These are phyloP conservation scores for Oikopleura vanhoeffeni DNA, from an alignment of 23 tunicate species.

Conservation along the genomic window DNA sequence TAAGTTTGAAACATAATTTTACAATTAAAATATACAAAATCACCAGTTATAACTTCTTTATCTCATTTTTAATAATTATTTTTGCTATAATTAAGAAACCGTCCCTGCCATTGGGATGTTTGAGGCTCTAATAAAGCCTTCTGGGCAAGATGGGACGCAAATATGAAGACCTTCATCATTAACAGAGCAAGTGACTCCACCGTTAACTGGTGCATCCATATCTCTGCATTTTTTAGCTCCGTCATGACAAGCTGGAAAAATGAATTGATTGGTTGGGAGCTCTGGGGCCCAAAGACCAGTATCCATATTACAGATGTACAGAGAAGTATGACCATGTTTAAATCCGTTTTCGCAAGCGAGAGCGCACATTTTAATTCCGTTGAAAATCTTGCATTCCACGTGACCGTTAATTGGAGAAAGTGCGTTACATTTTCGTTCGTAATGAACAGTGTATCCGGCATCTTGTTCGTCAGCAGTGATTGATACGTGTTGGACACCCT, in stretches of 20 bases:
- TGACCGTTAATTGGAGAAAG: background rate
- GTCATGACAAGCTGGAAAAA: background rate
- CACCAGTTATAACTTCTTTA: background rate
- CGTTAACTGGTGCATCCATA: constrained; percentile 52
- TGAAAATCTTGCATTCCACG: constrained; percentile 8
- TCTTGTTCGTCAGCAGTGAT: constrained; percentile 6
- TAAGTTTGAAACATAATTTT: no score
- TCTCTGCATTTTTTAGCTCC: constrained; percentile 30
- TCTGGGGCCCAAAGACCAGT: constrained; percentile 67
- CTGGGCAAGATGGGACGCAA: constrained; percentile 77
- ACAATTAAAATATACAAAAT: background rate
- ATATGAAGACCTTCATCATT: constrained; percentile 72
- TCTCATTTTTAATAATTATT: background rate
- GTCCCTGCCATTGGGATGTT: constrained; percentile 30
- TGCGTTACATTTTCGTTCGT: constrained; percentile 1
- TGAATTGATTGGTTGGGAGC: constrained; percentile 22
- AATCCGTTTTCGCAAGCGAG: constrained; percentile 33
- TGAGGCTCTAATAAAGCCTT: constrained; percentile 37
- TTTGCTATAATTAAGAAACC: constrained; percentile 27
- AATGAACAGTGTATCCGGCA: background rate
- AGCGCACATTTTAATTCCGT: constrained; percentile 29
- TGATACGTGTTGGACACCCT: background rate
- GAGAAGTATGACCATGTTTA: constrained; percentile 29
- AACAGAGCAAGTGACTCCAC: constrained; percentile 65
- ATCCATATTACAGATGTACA: constrained; percentile 47